Evolutionary conservation across 2,797 vertebrate species (phyloP), one percentile per base, ranked within the genome.

Genomic region (Takifugu rubripes): DNA sequence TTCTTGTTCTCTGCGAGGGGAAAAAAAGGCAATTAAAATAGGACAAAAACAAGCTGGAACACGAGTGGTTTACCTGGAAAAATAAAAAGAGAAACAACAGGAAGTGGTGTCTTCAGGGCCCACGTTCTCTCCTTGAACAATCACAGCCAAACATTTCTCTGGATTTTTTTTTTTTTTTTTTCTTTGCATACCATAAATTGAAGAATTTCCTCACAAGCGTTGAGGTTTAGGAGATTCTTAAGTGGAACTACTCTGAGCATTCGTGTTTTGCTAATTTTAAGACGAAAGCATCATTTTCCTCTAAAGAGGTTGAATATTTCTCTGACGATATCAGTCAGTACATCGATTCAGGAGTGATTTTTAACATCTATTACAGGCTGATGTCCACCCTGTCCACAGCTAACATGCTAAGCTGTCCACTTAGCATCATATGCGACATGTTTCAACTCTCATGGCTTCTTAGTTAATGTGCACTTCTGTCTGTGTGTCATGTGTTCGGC

Each of bases 21-120:
- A 16, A 59, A 72, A 75, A 78, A 83, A 84, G 77, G 79, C 86
- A 89, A 90, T 91, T 90, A 90, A 87, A 89, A 77, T 71, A 58
- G 78, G 78, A 90, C 87, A 88, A 88, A 85, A 88, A 87, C 82
- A 82, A 81, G 77, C 71, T 54, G 55, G 65, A 76, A 83, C 75
- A 72, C 76, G 87, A 83, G 68, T 53, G 36, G 63, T 79, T 70
- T 78, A 87, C 83, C 81, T 79, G 79, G 62, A 74, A 81, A 70
- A 50, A 51, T 17, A 63, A 60, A 60, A 58, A 64, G 4, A 36
- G 7, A 21, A 10, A 24, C 27, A 26, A 49, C 17, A 77, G 63
- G 61, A 65, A 21, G 46, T 11, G 21, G 46, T 11, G 17, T 72
- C 68, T 66, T 70, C 46, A 65, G 72, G 42, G 31, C 64, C 27